Percentiles rank a stretch among this genome's conserved stretches.
Evolutionary conservation across 2,113 vertebrate species (phyloP).

Genomic region (Megalops atlanticus): DNA sequence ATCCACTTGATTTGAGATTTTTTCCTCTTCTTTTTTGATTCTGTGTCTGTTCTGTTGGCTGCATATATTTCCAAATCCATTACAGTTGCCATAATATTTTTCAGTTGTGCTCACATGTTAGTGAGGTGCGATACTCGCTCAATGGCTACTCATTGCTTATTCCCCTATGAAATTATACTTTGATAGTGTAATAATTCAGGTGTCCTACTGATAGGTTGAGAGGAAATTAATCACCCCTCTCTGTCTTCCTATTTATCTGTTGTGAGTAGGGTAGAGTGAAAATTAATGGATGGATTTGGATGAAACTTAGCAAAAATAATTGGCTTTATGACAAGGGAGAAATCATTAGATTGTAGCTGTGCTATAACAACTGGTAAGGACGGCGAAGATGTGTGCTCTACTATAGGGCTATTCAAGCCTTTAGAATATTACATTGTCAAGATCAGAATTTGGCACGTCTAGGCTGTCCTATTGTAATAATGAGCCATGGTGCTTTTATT

Average conservation of each 20-base stretch:
- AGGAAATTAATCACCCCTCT: neutral
- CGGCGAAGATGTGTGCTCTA: neutral
- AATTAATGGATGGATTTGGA: neutral
- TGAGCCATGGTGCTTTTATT: neutral
- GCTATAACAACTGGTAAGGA: neutral
- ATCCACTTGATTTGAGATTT: too few relatives aligned
- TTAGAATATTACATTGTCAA: neutral
- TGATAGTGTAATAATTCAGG: neutral
- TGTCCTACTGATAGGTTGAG: neutral
- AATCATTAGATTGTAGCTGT: neutral
- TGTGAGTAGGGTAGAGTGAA: neutral
- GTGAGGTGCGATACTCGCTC: neutral
- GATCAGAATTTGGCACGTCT: neutral
- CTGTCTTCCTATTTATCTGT: neutral
- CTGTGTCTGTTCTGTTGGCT: neutral
- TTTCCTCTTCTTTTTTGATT: too few relatives aligned
- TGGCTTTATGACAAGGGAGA: neutral
- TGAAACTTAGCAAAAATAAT: neutral
- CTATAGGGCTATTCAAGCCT: neutral
- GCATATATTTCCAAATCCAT: neutral
- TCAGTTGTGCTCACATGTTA: neutral
- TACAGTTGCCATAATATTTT: neutral
- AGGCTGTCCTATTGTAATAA: neutral
- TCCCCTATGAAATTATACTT: neutral
- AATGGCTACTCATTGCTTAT: neutral